Evolutionary conservation across 2,113 vertebrate genomes (phyloP).

Genomic region (Fregata magnificens): DNA sequence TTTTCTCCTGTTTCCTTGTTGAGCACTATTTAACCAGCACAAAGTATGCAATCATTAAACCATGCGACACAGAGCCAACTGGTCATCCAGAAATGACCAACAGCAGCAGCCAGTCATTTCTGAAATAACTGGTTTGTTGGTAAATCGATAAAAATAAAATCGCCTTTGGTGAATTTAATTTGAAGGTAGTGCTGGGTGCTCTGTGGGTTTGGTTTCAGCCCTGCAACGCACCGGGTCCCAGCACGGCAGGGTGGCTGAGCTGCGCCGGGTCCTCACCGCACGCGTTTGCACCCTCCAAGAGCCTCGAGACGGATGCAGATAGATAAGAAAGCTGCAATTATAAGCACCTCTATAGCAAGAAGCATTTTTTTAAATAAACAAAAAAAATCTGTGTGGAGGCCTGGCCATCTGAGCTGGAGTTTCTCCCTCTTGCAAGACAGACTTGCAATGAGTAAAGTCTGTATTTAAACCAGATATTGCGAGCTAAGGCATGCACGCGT

Average conservation of each 20-base stretch:
- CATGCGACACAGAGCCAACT: neutral
- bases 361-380: neutral
- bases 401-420: neutral
- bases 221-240: rapidly evolving
- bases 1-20: neutral
- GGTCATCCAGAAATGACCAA: neutral
- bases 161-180: neutral
- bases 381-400: neutral
- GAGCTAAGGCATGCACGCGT: rapidly evolving
- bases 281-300: rapidly evolving
- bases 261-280: neutral
- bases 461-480: neutral
- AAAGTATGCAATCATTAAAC: conserved; percentile 26
- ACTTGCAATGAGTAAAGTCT: neutral
- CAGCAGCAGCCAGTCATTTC: neutral
- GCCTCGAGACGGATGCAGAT: rapidly evolving
- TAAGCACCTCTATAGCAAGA: neutral
- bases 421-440: neutral
- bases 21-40: conserved; percentile 44
- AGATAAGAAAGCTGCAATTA: neutral
- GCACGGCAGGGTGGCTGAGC: neutral
- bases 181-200: neutral
- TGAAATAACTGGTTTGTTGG: neutral
- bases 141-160: neutral
- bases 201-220: neutral